Base-by-base conservation (phyloP, 2,888 invertebrate species). In the Chaitophorus viminalis region DNA sequence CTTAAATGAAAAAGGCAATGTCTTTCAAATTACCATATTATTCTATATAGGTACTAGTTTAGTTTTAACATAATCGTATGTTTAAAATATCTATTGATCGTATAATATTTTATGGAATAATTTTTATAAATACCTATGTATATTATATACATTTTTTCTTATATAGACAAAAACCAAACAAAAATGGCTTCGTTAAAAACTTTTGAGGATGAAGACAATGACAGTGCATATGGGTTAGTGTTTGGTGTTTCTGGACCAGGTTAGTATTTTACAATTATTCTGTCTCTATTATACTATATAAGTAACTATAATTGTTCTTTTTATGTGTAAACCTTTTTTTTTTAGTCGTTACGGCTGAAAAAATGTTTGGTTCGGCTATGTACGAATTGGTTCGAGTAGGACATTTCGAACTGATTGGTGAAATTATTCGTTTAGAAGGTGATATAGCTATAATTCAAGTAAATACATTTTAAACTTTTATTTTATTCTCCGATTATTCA, bases 391-490 rank as follows among this genome's bases (percentile, higher is more conserved):
- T 99, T 90, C 95, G 99, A 90, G 99, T 99, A 74, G 99, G 99
- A 1, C 99, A 99, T 93, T 94, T 95, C 90, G 99, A 99, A 92
- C 93, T 99, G 91, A 99, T 99, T 29, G 99, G 99, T 90, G 99
- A 99, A 93, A 99, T 99, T 93, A 99, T 99, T 93, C 96, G 99
- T 93, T 94, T 99, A 89, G 99, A 99, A 93, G 99, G 99, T 89
- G 99, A 99, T 93, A 97, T 98, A 96, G 99, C 99, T 89, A 99
- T 99, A 90, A 99, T 99, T 92, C 99, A 99, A 94, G 99, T 97
- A 93, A 72, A 60, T 5, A 18, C n/a, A 46, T 1, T 72, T 31
- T 11, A 78, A 39, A 79, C 25, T 36, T 6, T 36, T 36, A 72
- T 39, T 68, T 78, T 1, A 6, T 14, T 84, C 17, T 54, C 25